A percentile compares a stretch with the other conserved stretches of the same genome.
phyloP scores from a whole-genome alignment of 1,140 invertebrate species.

The Zaprionus kolodkinae region DNA sequence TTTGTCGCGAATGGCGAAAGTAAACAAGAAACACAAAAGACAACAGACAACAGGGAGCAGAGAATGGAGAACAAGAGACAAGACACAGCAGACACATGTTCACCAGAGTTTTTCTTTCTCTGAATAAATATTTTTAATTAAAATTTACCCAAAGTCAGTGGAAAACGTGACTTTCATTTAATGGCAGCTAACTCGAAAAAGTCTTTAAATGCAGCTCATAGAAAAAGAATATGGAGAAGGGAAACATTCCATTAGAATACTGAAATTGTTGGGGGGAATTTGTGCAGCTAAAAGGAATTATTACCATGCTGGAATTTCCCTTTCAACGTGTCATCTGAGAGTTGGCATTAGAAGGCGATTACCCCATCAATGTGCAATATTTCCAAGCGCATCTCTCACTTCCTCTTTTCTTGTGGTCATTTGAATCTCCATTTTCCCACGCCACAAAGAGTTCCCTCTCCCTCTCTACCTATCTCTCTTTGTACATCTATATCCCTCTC shows the following conservation, averaged over 20 bases:
- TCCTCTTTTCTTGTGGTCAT: conserved; percentile 28
- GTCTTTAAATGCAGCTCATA: background rate
- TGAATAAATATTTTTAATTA: conserved; percentile 60
- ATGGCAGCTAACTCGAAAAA: conserved; percentile 18
- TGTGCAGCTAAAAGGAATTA: background rate
- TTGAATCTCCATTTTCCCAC: conserved; percentile 58
- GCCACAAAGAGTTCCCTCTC: conserved; percentile 49
- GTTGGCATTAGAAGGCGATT: conserved; percentile 17
- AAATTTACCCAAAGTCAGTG: conserved; percentile 38
- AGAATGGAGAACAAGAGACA: conserved; percentile 20
- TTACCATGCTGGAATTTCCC: conserved; percentile 1
- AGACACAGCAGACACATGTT: conserved; percentile 47
- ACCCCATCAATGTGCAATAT: conserved; percentile 25
- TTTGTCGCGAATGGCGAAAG: conserved; percentile 49
- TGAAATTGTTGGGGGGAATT: background rate
- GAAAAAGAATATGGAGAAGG: background rate
- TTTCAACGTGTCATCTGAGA: conserved; percentile 19
- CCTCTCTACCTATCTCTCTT: background rate
- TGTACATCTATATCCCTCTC: background rate
- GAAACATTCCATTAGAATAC: background rate
- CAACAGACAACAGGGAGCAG: background rate
- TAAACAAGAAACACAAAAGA: conserved; percentile 58
- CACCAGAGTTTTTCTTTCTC: conserved; percentile 40
- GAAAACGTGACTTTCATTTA: conserved; percentile 39
- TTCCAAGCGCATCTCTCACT: conserved; percentile 17